Evolutionary conservation across 1,140 invertebrate species (phyloP).

Genomic region (Metopolophium dirhodum): DNA sequence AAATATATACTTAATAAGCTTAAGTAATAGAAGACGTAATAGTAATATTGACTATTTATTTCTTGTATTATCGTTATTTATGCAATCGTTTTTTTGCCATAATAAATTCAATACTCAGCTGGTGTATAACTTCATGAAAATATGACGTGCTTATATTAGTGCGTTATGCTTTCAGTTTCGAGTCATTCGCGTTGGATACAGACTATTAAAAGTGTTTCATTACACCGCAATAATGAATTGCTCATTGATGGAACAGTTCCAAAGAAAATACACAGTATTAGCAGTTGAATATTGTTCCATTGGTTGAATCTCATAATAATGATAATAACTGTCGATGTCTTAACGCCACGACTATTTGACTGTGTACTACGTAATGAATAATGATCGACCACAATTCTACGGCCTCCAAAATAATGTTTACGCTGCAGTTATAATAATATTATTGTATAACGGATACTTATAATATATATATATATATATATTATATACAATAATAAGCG

Average conservation of each 20-base stretch:
- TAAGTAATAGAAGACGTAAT: no score
- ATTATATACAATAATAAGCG: not conserved
- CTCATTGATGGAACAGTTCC: not conserved
- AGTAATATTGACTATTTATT: no score
- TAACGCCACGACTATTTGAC: not conserved
- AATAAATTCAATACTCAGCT: not conserved
- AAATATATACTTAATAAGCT: no score
- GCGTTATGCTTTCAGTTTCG: not conserved
- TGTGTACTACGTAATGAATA: not conserved
- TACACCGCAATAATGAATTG: not conserved
- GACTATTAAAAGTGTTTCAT: not conserved
- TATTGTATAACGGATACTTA: not conserved
- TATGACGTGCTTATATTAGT: not conserved
- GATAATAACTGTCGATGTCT: not conserved
- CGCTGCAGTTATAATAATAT: not conserved
- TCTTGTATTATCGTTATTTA: no score
- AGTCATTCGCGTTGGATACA: not conserved
- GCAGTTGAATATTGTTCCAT: constrained; percentile 4
- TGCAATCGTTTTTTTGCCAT: not conserved
- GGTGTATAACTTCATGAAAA: not conserved
- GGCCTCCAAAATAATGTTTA: not conserved
- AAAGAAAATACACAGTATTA: not conserved
- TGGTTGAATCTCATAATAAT: not conserved
- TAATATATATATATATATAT: not conserved
- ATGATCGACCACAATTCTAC: not conserved